Evolutionary conservation across 92 coral and sea anemone species (phyloP), one percentile per base, ranked within the genome.

Genomic region (Umimayanthus chanpuru): DNA sequence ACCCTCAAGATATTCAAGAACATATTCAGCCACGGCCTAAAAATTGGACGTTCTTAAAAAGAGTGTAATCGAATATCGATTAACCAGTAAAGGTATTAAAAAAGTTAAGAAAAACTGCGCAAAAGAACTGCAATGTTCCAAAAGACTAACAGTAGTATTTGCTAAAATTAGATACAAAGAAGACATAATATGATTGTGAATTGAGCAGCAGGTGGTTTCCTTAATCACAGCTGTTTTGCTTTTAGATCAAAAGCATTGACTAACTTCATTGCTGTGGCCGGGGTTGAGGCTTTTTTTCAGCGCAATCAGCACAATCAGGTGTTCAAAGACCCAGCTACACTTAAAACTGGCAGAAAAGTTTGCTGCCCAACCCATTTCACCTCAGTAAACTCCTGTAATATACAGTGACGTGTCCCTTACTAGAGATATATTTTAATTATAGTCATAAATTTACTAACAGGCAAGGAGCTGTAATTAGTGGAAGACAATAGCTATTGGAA

Each of bases 171-270:
- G 21, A 20, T 20, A 61, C 4, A 20, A 74, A 74, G 26, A 9
- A 74, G 40, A 20, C 41, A 73, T 32, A 32, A 32, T 32, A 32
- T 32, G 36, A 32, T 28, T 73, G 40, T 73, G 43, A 73, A 73
- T 29, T 38, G 77, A 73, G 79, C 50, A 73, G 79, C 50, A 75
- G 79, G 39, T 75, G 79, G 79, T 36, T 36, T 21, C 16, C 28
- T 7, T 75, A 39, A 39, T 75, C 15, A 9, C 79, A 75, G 23
- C 25, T 43, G 6, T 75, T 36, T 75, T 75, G 21, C 41, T 32
- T 18, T 15, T 21, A 73, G 21, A 32, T 75, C 44, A 40, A 75
- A 18, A 38, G 79, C n/a, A 39, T 32, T 75, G 36, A 32, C 36
- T 32, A 0, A 32, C 36, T 32, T 32, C 36, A 32, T 32, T 32